Evolutionary conservation across 2,888 invertebrate genomes (phyloP).

Genomic region (Chrysomela aeneicollis): DNA sequence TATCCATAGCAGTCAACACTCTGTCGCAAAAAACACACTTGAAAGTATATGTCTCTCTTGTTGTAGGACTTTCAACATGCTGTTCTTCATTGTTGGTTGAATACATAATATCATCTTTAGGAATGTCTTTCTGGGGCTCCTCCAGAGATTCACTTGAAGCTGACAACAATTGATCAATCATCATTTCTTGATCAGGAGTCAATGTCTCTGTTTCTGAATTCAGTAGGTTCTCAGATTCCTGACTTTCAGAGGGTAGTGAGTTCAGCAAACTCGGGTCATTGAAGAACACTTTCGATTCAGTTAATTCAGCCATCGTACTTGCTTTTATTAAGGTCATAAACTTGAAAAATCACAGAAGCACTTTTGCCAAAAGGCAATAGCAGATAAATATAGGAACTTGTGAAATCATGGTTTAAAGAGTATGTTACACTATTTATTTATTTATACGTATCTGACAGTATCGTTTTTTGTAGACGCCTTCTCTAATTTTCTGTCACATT

Average conservation of each 20-base stretch:
- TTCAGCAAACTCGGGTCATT: conserved; percentile 45
- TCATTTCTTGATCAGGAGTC: conserved; percentile 36
- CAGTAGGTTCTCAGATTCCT: conserved; percentile 27
- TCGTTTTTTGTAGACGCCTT: conserved; percentile 41
- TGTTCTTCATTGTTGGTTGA: conserved; percentile 47
- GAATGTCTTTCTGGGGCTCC: conserved; percentile 38
- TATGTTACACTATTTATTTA: conserved; percentile 31
- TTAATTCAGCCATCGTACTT: conserved; percentile 49
- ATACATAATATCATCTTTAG: conserved; percentile 35
- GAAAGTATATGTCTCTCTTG: conserved; percentile 55
- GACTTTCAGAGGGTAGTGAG: conserved; percentile 30
- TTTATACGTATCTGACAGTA: conserved; percentile 39
- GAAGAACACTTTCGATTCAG: conserved; percentile 48
- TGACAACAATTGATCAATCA: conserved; percentile 42
- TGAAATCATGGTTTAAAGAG: conserved; percentile 19
- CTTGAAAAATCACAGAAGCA: conserved; percentile 34
- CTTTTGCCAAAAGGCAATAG: conserved; percentile 10
- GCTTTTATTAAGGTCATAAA: conserved; percentile 36
- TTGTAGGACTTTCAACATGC: conserved; percentile 58
- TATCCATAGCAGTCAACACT: conserved; percentile 65
- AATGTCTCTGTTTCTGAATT: conserved; percentile 31
- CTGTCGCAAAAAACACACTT: conserved; percentile 62
- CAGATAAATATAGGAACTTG: conserved; percentile 23
- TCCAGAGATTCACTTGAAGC: conserved; percentile 37
- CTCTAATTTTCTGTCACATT: conserved; percentile 34